A percentile compares a stretch with the other conserved stretches of the same genome.
These are phyloP conservation scores for Alethe castanea DNA, from an alignment of 2,113 vertebrate species.

Conservation along the genomic window DNA sequence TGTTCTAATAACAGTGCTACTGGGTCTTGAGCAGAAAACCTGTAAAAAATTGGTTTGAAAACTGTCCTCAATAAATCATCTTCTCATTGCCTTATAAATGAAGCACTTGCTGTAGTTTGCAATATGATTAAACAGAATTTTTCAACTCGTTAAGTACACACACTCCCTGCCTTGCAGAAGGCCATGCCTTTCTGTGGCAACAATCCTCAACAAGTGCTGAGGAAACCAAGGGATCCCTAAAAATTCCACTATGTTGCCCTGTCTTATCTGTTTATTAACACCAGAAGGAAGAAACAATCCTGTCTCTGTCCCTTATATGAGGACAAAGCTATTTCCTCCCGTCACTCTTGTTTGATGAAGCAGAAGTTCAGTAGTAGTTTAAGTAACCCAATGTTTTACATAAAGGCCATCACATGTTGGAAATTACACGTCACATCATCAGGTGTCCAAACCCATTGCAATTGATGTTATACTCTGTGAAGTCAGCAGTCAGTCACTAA, in stretches of 20 bases:
- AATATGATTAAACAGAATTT: neutral
- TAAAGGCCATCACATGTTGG: neutral
- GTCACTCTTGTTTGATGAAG: neutral
- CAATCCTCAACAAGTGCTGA: neutral
- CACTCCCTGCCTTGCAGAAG: neutral
- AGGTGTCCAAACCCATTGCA: neutral
- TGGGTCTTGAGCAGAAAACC: neutral
- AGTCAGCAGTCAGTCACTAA: neutral
- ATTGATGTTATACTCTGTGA: neutral
- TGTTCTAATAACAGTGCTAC: neutral
- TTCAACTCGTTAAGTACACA: neutral
- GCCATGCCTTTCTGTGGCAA: neutral
- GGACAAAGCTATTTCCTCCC: neutral
- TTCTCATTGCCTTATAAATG: neutral
- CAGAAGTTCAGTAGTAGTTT: neutral
- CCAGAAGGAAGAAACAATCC: neutral
- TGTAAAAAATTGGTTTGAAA: neutral
- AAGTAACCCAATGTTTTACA: neutral
- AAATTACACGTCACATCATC: accelerated
- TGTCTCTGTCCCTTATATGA: neutral
- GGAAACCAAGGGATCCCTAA: neutral
- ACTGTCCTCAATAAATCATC: neutral
- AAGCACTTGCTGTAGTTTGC: neutral
- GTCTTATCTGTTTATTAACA: neutral
- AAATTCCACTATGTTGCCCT: neutral